Evolutionary conservation across 2,888 invertebrate genomes (phyloP).

Genomic region (Galeruca laticollis): DNA sequence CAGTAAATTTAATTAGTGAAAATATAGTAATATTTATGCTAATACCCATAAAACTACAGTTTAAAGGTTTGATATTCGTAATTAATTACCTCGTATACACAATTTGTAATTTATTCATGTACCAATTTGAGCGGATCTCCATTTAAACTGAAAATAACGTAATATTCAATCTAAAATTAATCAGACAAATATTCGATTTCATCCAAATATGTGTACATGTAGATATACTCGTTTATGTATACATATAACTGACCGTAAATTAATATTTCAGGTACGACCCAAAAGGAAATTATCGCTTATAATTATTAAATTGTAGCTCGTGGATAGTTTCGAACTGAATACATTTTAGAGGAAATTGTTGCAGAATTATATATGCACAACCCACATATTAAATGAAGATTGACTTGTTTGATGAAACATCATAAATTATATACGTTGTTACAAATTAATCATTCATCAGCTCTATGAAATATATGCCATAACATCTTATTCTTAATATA

Average conservation of each 20-base stretch:
- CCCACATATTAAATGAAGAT: not conserved
- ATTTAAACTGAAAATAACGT: not conserved
- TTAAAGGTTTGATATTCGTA: not conserved
- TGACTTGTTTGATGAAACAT: not conserved
- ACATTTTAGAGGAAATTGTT: conserved; percentile 12
- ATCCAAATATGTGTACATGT: not conserved
- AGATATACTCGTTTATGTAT: not conserved
- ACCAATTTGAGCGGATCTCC: not conserved
- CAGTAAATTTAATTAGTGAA: no score
- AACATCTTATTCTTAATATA: no score
- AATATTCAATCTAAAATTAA: conserved; percentile 16
- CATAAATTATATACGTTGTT: not conserved
- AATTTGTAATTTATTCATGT: not conserved
- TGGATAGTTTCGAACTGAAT: conserved; percentile 21
- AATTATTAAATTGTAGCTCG: conserved; percentile 25
- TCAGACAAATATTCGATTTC: conserved; percentile 16
- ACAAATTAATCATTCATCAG: not conserved
- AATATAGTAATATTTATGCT: no score
- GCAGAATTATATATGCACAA: not conserved
- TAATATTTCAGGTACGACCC: conserved; percentile 26
- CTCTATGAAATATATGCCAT: no score
- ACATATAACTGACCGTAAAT: conserved; percentile 5
- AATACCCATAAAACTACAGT: no score
- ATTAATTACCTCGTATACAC: not conserved
- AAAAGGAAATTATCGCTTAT: conserved; percentile 32